Evolutionary conservation across 2,888 invertebrate genomes (phyloP), one percentile per base, ranked within the genome.

Genomic region (Sarcophaga caerulescens): DNA sequence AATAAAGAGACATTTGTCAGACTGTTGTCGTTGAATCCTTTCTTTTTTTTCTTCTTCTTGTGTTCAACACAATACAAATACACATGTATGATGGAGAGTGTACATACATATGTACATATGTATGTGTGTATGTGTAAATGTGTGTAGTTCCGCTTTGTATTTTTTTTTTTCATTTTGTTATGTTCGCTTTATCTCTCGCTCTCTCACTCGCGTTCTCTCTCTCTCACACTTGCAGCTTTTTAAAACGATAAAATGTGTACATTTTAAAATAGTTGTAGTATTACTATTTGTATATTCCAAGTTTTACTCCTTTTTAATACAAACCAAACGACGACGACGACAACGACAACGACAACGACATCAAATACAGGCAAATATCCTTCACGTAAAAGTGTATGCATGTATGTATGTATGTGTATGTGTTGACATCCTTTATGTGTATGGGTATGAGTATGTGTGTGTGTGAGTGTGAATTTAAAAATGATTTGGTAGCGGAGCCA

Each of bases 1-100:
- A 73, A 84, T 86, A 86, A 84, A 84, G 80, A 77, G 85, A 86
- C 81, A 86, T 84, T 86, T 84, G 84, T 84, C 86, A 86, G 86
- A 84, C 86, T 81, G 81, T 86, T 86, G 85, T 81, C 80, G 73
- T 77, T 80, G 35, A 59, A 12, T 75, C 75, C 70, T 78, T 45
- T 70, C 6, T n/a, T 4, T 74, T 78, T 77, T 77, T 57, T 81
- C 75, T n/a, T n/a, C n/a, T n/a, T n/a, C n/a, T n/a, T 82, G 71
- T 57, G 21, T 35, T 35, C 35, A 35, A 35, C 35, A 35, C 35
- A 57, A 52, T 52, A 52, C 52, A 52, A 52, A 52, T 52, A 52
- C 17, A 52, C 14, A 47, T 14, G 52, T 52, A 17, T 14, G 4
- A 1, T 52, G 4, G 52, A 1, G 4, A 14, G 60, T 71, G 35